A percentile compares a stretch with the other conserved stretches of the same genome.
phyloP scores from a whole-genome alignment of 2,113 vertebrate genomes.

The Oncorhynchus kisutch region DNA sequence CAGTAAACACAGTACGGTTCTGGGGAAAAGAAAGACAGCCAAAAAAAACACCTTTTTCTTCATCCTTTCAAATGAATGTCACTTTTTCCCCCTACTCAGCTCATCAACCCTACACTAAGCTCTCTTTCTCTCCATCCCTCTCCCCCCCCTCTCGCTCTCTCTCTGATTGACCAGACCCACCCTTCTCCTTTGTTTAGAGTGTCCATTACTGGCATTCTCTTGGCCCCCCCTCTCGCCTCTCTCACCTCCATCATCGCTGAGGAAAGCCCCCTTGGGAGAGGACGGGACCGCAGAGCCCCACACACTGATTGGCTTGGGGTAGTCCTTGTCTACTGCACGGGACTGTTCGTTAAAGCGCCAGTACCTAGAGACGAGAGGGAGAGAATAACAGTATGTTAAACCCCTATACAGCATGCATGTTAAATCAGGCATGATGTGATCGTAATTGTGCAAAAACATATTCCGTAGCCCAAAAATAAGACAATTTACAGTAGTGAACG shows the following conservation, averaged over 20 bases:
- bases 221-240: not conserved
- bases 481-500: too few species aligned
- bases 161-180: conserved; percentile 23
- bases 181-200: conserved; percentile 44
- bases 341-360: conserved; percentile 95
- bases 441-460: too few species aligned
- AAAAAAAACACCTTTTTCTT: conserved; percentile 10
- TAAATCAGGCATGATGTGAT: not conserved
- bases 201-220: conserved; percentile 21
- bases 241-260: conserved; percentile 89
- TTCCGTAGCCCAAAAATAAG: too few species aligned
- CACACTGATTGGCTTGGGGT: conserved; percentile 90
- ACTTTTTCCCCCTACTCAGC: conserved; percentile 17
- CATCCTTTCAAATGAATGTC: conserved; percentile 38
- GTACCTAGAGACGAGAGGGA: conserved; percentile 75
- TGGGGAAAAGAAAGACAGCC: conserved; percentile 9
- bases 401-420: not conserved
- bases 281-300: conserved; percentile 91
- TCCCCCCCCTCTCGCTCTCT: not conserved
- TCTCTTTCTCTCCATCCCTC: not conserved
- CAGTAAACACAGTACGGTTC: not conserved
- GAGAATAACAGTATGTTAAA: not conserved
- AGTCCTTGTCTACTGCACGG: conserved; percentile 80
- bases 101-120: conserved; percentile 25
- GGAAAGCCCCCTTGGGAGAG: conserved; percentile 90